These are phyloP conservation scores for Brachyalestes nurse DNA, from an alignment of 2,797 vertebrate genomes.

Conservation along the genomic window DNA sequence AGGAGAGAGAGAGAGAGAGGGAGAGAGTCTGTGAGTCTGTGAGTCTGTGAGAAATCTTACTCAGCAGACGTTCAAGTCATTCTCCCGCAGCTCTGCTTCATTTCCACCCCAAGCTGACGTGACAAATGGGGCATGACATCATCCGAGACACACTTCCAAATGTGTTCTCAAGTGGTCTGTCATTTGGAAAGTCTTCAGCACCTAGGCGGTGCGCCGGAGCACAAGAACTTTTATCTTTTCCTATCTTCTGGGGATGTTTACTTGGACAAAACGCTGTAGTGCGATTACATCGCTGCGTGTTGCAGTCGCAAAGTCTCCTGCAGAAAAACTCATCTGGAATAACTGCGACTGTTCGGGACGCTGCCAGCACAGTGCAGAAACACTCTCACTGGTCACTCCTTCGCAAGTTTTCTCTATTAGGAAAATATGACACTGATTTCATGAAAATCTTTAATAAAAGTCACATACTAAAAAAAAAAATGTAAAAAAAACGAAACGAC, in stretches of 20 bases:
- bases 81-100: not conserved
- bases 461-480: too few relatives aligned
- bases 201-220: not conserved
- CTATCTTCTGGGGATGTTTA: not conserved
- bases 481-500: too few relatives aligned
- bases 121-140: slow-evolving; percentile 23
- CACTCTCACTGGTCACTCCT: not conserved
- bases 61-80: slow-evolving; percentile 13
- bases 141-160: slow-evolving; percentile 8
- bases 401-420: too few relatives aligned
- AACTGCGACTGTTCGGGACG: not conserved
- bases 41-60: slow-evolving; percentile 31
- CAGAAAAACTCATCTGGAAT: not conserved
- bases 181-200: not conserved
- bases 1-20: too few relatives aligned
- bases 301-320: not conserved
- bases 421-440: too few relatives aligned
- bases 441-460: too few relatives aligned
- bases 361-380: not conserved
- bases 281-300: not conserved
- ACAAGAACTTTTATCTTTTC: not conserved
- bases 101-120: slow-evolving; percentile 16
- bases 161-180: slow-evolving; percentile 11
- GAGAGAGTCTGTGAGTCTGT: slow-evolving; percentile 25
- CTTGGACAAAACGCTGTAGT: not conserved